phyloP scores from a whole-genome alignment of 2,888 invertebrate genomes.

The Ariolimax columbianus region DNA sequence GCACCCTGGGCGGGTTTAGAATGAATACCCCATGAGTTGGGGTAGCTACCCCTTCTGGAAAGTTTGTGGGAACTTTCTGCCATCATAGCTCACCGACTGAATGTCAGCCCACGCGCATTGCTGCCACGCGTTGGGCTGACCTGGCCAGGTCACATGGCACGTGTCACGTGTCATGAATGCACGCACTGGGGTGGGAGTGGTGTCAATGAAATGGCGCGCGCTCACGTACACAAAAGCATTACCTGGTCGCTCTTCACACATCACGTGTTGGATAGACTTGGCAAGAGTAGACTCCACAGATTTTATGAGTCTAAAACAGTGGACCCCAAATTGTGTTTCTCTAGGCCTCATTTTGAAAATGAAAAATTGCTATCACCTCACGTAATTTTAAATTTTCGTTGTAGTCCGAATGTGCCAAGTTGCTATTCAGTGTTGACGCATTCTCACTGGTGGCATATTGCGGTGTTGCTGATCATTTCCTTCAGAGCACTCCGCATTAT shows the following conservation, averaged over 20 bases:
- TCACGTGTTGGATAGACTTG: constrained; percentile 3
- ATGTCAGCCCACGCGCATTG: constrained; percentile 14
- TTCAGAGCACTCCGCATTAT: too few relatives aligned
- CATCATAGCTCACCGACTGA: not conserved
- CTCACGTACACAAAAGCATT: constrained; percentile 9
- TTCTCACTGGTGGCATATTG: too few relatives aligned
- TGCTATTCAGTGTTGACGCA: too few relatives aligned
- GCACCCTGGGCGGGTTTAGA: not conserved
- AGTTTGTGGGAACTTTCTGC: constrained; percentile 2
- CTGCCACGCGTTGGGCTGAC: constrained; percentile 29
- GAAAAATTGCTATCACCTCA: too few relatives aligned
- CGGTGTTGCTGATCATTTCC: too few relatives aligned
- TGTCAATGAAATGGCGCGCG: constrained; percentile 29
- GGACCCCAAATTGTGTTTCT: not conserved
- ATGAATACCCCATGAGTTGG: not conserved
- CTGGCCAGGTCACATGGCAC: constrained; percentile 36
- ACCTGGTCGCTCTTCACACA: not conserved
- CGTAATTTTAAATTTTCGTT: too few relatives aligned
- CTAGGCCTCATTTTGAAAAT: too few relatives aligned
- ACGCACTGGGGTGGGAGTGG: constrained; percentile 31
- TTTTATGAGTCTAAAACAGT: not conserved
- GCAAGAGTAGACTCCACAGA: not conserved
- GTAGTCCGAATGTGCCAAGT: too few relatives aligned
- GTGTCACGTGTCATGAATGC: constrained; percentile 35
- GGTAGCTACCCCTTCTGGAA: not conserved